These are phyloP conservation scores for Tetraneura akinire DNA, from an alignment of 1,140 invertebrate genomes.

Conservation along the genomic window DNA sequence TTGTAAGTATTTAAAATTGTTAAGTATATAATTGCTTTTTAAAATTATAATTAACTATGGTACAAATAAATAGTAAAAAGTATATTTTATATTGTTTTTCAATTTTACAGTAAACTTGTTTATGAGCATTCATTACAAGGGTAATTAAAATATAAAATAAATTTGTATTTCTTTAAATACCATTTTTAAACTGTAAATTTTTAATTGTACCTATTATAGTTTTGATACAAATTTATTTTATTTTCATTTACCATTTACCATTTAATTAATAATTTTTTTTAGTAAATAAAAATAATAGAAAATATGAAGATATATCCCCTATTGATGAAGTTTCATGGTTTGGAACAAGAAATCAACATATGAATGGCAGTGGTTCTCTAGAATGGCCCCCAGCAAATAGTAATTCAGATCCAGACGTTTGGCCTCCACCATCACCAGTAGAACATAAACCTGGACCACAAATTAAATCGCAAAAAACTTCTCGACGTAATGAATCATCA, in stretches of 20 bases:
- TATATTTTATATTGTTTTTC: too few species aligned
- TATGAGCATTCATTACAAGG: too few species aligned
- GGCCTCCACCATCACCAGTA: constrained; percentile 84
- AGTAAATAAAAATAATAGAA: constrained; percentile 33
- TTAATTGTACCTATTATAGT: not conserved
- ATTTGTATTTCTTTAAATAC: too few species aligned
- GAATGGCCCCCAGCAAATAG: constrained; percentile 76
- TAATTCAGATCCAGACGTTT: constrained; percentile 82
- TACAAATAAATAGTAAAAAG: not conserved
- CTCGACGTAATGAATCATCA: constrained; percentile 23
- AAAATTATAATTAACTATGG: not conserved
- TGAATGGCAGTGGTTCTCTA: constrained; percentile 62
- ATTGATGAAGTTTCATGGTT: constrained; percentile 53
- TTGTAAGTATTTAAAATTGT: constrained; percentile 35
- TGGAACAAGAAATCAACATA: constrained; percentile 51
- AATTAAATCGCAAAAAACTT: constrained; percentile 32
- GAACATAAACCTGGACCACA: constrained; percentile 65
- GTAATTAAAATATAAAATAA: too few species aligned
- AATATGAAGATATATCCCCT: constrained; percentile 40
- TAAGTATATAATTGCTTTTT: not conserved
- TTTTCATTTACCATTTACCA: too few species aligned
- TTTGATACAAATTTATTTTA: too few species aligned
- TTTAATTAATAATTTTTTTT: not conserved
- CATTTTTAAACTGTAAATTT: not conserved
- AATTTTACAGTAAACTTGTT: too few species aligned